These are phyloP conservation scores for Irena cyanogastra DNA, from an alignment of 2,113 vertebrate species.

Conservation along the genomic window DNA sequence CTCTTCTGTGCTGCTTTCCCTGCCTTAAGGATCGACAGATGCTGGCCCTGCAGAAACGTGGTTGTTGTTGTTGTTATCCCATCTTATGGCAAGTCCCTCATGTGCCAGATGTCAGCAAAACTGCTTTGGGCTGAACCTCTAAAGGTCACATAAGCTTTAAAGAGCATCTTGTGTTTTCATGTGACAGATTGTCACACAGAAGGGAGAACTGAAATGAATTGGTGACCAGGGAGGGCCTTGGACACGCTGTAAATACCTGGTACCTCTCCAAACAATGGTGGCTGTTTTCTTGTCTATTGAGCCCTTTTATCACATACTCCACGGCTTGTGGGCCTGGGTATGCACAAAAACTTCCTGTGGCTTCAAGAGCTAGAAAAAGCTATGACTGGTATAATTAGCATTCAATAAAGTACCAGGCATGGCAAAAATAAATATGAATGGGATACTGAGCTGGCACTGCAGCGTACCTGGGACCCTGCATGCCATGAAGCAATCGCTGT, in stretches of 20 bases:
- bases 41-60: background rate
- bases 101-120: constrained; percentile 29
- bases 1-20: background rate
- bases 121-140: constrained; percentile 21
- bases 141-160: constrained; percentile 22
- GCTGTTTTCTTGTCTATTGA: background rate
- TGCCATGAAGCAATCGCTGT: background rate
- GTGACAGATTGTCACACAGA: background rate
- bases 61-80: background rate
- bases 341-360: background rate
- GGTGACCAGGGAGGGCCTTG: background rate
- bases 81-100: background rate
- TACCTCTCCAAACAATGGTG: background rate
- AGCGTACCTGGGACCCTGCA: background rate
- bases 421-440: background rate
- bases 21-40: background rate
- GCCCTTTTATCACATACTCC: background rate
- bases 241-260: background rate
- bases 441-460: background rate
- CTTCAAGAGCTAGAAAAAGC: background rate
- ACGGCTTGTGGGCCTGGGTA: background rate
- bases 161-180: constrained; percentile 23
- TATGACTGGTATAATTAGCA: background rate
- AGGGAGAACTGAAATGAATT: background rate
- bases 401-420: background rate